Conservation (phyloP, 2,113 vertebrate genomes). For the Chamaea fasciata region DNA sequence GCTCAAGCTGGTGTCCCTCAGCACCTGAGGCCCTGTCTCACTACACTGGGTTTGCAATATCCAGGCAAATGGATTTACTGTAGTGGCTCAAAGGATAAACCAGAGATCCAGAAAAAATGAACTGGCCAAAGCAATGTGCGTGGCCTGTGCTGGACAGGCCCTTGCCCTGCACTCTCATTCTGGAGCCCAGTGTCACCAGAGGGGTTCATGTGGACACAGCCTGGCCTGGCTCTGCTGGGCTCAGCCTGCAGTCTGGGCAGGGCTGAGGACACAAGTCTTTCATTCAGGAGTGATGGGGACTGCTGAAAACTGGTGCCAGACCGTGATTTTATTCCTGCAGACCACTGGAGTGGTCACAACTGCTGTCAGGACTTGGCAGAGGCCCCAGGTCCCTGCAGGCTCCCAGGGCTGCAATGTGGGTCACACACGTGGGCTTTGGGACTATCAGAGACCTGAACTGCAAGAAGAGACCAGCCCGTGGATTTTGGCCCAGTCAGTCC, state of each 20-base stretch:
- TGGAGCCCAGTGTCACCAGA: not conserved
- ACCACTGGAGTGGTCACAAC: not conserved
- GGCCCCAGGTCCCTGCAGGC: not conserved
- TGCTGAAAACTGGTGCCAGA: not conserved
- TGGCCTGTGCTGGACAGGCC: not conserved
- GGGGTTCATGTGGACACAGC: rapidly evolving
- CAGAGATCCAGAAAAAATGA: not conserved
- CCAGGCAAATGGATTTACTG: not conserved
- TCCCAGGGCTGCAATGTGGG: not conserved
- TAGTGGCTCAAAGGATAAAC: not conserved
- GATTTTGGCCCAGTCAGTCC: not conserved
- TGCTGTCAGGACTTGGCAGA: not conserved
- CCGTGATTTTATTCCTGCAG: not conserved
- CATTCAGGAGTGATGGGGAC: not conserved
- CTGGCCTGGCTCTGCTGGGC: not conserved
- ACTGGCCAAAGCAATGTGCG: not conserved
- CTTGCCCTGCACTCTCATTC: not conserved
- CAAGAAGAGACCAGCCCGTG: not conserved
- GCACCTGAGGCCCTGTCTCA: not conserved
- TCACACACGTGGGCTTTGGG: not conserved
- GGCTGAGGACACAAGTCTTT: not conserved
- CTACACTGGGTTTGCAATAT: not conserved
- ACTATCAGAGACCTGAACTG: not conserved
- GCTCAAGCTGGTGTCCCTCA: not conserved
- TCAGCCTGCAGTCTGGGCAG: not conserved